A percentile compares a stretch with the other conserved stretches of the same genome.
These are phyloP conservation scores for Caerostris extrusa DNA, from an alignment of 1,140 invertebrate species.

Conservation along the genomic window DNA sequence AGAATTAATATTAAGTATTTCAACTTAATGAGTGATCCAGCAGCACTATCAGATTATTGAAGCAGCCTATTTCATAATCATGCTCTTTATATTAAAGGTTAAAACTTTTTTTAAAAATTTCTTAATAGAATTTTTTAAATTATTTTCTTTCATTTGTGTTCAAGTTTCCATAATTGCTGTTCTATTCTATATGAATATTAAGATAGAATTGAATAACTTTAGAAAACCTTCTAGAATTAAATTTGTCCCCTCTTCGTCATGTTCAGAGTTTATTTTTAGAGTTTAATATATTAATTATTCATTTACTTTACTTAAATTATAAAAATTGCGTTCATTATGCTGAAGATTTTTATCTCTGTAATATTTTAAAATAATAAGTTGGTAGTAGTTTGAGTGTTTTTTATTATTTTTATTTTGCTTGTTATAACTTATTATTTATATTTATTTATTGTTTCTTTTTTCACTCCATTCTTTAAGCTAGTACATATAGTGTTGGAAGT, in stretches of 20 bases:
- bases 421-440: constrained; percentile 27
- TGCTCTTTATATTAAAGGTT: background rate
- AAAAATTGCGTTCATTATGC: background rate
- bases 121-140: too few relatives aligned
- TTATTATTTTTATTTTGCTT: background rate
- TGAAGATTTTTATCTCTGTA: background rate
- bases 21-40: background rate
- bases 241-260: background rate
- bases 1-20: background rate
- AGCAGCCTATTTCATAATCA: background rate
- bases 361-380: background rate
- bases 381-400: background rate
- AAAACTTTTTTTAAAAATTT: too few relatives aligned
- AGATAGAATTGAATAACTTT: background rate
- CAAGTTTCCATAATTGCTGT: too few relatives aligned
- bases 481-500: background rate
- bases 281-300: background rate
- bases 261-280: background rate
- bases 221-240: background rate
- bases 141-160: too few relatives aligned
- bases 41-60: background rate
- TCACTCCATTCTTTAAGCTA: background rate
- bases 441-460: background rate
- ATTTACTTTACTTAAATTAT: constrained; percentile 13
- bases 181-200: too few relatives aligned